Percentiles rank a stretch among this genome's conserved stretches.
Conservation (phyloP, 2,113 vertebrate species). For the Bos taurus region DNA sequence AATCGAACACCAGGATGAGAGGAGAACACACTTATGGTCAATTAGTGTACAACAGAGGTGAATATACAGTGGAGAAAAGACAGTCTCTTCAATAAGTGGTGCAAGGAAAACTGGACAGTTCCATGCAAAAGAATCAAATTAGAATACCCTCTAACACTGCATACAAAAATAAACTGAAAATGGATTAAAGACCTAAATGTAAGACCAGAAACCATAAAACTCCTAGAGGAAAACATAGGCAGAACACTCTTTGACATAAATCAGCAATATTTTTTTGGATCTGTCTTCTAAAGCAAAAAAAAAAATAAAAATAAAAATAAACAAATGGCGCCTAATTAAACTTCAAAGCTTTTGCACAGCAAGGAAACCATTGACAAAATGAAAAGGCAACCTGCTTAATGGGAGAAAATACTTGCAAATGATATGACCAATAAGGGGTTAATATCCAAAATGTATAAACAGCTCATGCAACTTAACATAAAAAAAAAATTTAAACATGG, state of each 20-base stretch:
- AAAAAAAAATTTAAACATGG: neutral
- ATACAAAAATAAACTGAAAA: neutral
- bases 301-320: neutral
- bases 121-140: neutral
- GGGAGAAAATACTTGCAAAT: neutral
- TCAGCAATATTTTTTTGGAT: neutral
- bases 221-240: neutral
- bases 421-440: neutral
- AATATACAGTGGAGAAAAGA: neutral
- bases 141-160: neutral
- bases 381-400: neutral
- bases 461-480: neutral
- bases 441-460: neutral
- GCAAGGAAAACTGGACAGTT: neutral
- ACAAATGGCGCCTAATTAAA: neutral
- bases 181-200: neutral
- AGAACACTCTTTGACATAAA: neutral
- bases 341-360: neutral
- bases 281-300: neutral
- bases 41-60: neutral
- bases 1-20: neutral
- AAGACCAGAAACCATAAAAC: neutral
- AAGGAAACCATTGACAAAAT: neutral
- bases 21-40: neutral
- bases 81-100: neutral